Evolutionary conservation across 1,140 invertebrate species (phyloP), one percentile per base, ranked within the genome.

Genomic region (Eriosoma lanigerum): DNA sequence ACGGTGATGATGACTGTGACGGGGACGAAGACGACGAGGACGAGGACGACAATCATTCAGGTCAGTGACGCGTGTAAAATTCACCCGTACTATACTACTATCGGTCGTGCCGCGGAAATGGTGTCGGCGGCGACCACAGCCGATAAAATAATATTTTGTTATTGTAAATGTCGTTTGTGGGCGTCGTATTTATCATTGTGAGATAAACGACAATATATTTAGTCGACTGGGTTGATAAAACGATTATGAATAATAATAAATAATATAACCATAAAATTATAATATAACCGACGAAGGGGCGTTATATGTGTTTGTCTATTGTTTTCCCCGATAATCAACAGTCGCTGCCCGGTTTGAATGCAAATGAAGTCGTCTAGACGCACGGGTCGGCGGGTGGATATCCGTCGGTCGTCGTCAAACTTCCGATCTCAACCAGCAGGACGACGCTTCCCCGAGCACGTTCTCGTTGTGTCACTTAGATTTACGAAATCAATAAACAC

Each of bases 281-380:
- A n/a, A n/a, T 17, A 58, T 21, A 10, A 17, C 19, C 6, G 24
- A 58, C 1, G 70, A 5, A 50, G 50, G 70, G 48, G 70, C 48
- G 70, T 73, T 54, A 1, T 29, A 24, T 32, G 24, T 17, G 29
- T 38, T 38, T 8, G 48, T 26, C 26, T 29, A 56, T 56, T 76
- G 72, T 76, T 56, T 76, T 56, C 26, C 66, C 46, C 38, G 32
- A 70, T 21, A 70, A 12, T 6, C 60, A 29, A 29, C 32, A n/a
- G n/a, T 29, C 29, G 29, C 52, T 15, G 29, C 32, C 13, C 32
- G 52, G 29, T 24, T 58, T 76, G 52, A 76, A 76, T 76, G 72
- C 52, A 76, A 76, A 76, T 76, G 29, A 44, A 72, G 26, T 32
- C 48, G 68, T 72, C 66, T 70, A 70, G 44, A 70, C 32, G 32